Evolutionary conservation across 2,888 invertebrate species (phyloP), one percentile per base, ranked within the genome.

Genomic region (Platypus cylindrus): DNA sequence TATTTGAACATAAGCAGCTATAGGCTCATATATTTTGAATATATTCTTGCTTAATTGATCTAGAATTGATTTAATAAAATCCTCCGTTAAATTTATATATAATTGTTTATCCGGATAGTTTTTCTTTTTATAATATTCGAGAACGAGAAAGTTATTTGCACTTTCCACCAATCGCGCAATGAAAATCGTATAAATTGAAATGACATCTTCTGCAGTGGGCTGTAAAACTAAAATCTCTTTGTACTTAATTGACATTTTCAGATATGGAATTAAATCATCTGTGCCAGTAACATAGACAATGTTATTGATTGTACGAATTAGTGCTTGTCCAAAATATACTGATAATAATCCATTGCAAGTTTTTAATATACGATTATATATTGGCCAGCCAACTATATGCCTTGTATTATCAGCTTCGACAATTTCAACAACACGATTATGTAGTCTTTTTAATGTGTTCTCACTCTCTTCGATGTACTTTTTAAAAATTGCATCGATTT

Each of bases 291-390:
- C 58, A 1, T 69, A 62, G 37, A 76, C 66, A 5, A 83, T 60
- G 43, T 73, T 67, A 26, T 73, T 63, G 28, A 83, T 71, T 5
- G 81, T 79, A 33, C 69, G 64, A 31, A 74, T 69, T 65, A 82
- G 75, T 18, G 77, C 52, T 48, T 74, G 71, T 46, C 76, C 72
- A 46, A 84, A 68, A 56, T 77, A 73, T 48, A 70, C 66, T 23
- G 67, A 64, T 37, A 75, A 63, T 2, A 75, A 53, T 16, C 61
- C 64, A 16, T 58, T 58, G 17, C 50, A 51, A 18, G 48, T 45
- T 20, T 40, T 43, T 20, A 51, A 29, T 9, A 46, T 31, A 13
- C 33, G 37, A 35, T 38, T 31, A 16, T 44, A 48, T 9, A 30
- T 25, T 2, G 33, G 17, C 12, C 36, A 12, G 8, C 41, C 34